These are phyloP conservation scores for Chloromyia formosa DNA, from an alignment of 2,888 invertebrate species.

Conservation along the genomic window DNA sequence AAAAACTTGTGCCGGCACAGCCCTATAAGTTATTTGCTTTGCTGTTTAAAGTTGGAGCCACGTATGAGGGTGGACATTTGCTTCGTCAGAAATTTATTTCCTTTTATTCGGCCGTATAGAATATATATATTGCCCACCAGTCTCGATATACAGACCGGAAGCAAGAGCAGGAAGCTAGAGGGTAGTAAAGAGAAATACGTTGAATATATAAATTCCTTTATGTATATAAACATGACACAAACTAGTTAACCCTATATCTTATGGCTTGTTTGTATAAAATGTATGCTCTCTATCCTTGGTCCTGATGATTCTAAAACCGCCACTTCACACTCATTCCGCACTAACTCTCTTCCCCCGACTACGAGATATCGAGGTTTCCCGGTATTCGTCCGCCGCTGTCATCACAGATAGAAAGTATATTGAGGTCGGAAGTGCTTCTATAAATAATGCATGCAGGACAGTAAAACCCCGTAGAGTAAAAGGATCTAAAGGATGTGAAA, in stretches of 20 bases:
- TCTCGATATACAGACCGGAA: no score
- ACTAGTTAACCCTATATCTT: neutral
- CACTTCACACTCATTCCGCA: neutral
- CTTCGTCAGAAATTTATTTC: constrained; percentile 33
- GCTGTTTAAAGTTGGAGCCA: neutral
- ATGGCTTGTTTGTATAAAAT: constrained; percentile 2
- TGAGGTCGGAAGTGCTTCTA: constrained; percentile 49
- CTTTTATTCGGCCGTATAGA: constrained; percentile 12
- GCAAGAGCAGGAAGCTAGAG: no score
- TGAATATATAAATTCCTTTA: neutral
- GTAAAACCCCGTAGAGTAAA: constrained; percentile 31
- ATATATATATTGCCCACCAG: constrained; percentile 22
- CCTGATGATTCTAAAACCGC: neutral
- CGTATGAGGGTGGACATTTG: constrained; percentile 20
- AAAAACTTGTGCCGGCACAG: neutral
- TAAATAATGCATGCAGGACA: constrained; percentile 47
- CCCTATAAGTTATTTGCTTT: neutral
- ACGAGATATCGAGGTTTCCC: constrained; percentile 19
- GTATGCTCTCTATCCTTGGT: neutral
- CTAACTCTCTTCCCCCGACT: neutral
- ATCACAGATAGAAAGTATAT: constrained; percentile 43
- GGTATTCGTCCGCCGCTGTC: constrained; percentile 24
- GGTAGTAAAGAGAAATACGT: neutral
- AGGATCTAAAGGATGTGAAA: constrained; percentile 35
- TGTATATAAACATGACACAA: neutral